A percentile compares a stretch with the other conserved stretches of the same genome.
These are phyloP conservation scores for Chloroceryle amazona DNA, from an alignment of 2,797 vertebrate genomes.

Conservation along the genomic window DNA sequence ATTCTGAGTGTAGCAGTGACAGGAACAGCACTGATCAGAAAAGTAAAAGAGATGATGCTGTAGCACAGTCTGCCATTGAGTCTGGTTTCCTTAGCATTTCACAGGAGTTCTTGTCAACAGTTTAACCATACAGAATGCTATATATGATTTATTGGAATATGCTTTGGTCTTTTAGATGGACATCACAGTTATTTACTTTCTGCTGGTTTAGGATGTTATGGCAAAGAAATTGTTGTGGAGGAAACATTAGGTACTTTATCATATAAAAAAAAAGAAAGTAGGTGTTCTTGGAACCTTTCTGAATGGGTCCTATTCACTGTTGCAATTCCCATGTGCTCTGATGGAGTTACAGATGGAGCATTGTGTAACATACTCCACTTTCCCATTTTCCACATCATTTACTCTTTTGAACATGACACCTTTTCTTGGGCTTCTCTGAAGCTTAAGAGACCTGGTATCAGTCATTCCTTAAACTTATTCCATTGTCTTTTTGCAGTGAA, in stretches of 20 bases:
- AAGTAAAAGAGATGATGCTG: neutral
- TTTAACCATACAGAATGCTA: neutral
- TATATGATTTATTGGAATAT: neutral
- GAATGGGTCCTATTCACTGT: neutral
- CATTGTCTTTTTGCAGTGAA: conserved; percentile 37
- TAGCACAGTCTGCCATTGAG: neutral
- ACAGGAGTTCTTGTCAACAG: neutral
- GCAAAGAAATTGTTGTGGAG: neutral
- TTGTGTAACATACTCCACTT: neutral
- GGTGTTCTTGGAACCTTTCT: neutral
- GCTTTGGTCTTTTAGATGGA: neutral
- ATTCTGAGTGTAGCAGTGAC: neutral
- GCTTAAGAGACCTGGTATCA: conserved; percentile 9
- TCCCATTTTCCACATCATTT: neutral
- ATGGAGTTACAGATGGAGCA: neutral
- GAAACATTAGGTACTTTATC: neutral
- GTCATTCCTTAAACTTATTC: conserved; percentile 34
- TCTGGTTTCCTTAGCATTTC: neutral
- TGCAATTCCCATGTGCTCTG: neutral
- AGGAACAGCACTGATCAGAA: neutral
- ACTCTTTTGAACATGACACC: neutral
- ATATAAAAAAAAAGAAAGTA: neutral
- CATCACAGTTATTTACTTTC: neutral
- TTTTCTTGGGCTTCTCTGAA: conserved; percentile 15
- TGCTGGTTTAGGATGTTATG: neutral